These are phyloP conservation scores for Melinopterus prodromus DNA, from an alignment of 2,888 invertebrate genomes.

Conservation along the genomic window DNA sequence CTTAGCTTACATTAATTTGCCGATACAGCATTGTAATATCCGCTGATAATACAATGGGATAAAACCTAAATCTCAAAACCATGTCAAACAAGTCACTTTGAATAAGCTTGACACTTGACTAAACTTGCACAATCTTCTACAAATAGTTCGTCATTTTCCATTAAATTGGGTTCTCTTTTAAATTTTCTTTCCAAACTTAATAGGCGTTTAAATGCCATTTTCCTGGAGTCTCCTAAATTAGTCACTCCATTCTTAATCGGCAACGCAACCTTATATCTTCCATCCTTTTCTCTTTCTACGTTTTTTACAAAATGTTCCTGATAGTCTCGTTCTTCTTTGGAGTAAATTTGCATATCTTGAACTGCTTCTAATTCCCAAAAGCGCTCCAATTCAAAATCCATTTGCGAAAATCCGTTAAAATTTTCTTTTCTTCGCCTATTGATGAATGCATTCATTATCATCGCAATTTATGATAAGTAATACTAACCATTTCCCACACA, in stretches of 20 bases:
- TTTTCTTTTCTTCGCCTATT: too few relatives aligned
- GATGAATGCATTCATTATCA: too few relatives aligned
- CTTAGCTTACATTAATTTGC: constrained; percentile 27
- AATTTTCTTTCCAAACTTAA: constrained; percentile 36
- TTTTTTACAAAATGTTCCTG: constrained; percentile 25
- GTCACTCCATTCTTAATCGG: constrained; percentile 16
- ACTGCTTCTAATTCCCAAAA: too few relatives aligned
- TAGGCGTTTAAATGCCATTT: constrained; percentile 41
- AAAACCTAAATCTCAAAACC: constrained; percentile 25
- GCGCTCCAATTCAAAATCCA: too few relatives aligned
- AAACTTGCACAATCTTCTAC: constrained; percentile 25
- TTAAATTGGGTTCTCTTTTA: constrained; percentile 27
- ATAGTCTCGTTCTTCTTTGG: too few relatives aligned
- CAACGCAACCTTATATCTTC: constrained; percentile 20
- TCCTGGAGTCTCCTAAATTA: constrained; percentile 40
- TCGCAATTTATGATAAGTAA: too few relatives aligned
- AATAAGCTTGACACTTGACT: background rate
- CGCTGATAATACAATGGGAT: constrained; percentile 28
- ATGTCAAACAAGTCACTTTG: constrained; percentile 27
- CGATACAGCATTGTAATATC: constrained; percentile 38
- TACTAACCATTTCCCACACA: too few relatives aligned
- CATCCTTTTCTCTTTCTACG: constrained; percentile 8
- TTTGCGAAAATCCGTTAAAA: too few relatives aligned
- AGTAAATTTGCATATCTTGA: too few relatives aligned
- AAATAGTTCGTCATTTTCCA: constrained; percentile 7